Evolutionary conservation across 1,140 invertebrate genomes (phyloP).

Genomic region (Trichoplusia ni): DNA sequence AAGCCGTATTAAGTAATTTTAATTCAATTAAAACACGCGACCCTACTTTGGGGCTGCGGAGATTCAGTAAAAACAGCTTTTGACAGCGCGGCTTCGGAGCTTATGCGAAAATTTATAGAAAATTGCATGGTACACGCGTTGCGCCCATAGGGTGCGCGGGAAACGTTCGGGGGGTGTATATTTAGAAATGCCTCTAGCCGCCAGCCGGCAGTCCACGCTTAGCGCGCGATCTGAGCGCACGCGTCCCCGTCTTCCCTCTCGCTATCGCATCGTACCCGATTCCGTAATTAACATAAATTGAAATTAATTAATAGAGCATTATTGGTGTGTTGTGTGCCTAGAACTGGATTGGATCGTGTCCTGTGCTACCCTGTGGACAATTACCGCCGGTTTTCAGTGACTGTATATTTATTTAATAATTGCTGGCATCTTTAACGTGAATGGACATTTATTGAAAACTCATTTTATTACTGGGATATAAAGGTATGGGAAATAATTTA

Average conservation of each 20-base stretch:
- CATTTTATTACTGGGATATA: slow-evolving; percentile 40
- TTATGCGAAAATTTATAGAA: slow-evolving; percentile 81
- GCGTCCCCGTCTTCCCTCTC: slow-evolving; percentile 41
- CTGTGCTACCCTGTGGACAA: slow-evolving; percentile 45
- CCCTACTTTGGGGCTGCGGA: slow-evolving; percentile 35
- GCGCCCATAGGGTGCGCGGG: slow-evolving; percentile 73
- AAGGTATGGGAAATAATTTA: slow-evolving; percentile 50
- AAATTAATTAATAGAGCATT: slow-evolving; percentile 58
- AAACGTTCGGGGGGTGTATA: slow-evolving; percentile 69
- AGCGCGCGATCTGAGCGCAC: slow-evolving; percentile 51
- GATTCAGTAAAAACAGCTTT: slow-evolving; percentile 74
- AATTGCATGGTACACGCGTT: slow-evolving; percentile 77
- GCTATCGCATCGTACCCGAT: slow-evolving; percentile 46
- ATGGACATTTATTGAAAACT: slow-evolving; percentile 60
- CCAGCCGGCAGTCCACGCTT: slow-evolving; percentile 64
- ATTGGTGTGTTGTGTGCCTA: slow-evolving; percentile 61
- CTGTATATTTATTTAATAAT: slow-evolving; percentile 29
- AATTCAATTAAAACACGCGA: slow-evolving; percentile 70
- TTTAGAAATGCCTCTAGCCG: slow-evolving; percentile 68
- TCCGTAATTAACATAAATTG: slow-evolving; percentile 66
- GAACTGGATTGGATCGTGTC: slow-evolving; percentile 66
- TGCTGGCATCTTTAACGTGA: slow-evolving; percentile 38
- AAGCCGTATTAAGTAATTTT: slow-evolving; percentile 54
- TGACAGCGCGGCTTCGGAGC: slow-evolving; percentile 76
- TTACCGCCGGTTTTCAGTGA: slow-evolving; percentile 18